Evolutionary conservation across 2,797 vertebrate species (phyloP), one percentile per base, ranked within the genome.

Genomic region (Tokudaia muenninki): DNA sequence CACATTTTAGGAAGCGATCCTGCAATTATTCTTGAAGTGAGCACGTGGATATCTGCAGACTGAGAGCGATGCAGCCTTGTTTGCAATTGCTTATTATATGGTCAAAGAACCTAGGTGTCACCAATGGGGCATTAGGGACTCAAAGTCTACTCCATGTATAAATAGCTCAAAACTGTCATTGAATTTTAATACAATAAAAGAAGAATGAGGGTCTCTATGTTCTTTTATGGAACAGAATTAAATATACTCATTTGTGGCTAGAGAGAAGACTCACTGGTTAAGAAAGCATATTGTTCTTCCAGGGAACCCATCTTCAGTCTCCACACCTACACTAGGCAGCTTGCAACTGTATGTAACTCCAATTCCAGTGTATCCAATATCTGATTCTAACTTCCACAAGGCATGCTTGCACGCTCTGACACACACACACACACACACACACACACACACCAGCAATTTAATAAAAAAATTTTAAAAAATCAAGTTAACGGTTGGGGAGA

Each of bases 1-100:
- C 61, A 50, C 52, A 24, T 91, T 72, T 92, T 50, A 91, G 67
- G 55, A 88, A 87, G 81, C 67, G 22, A 82, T n/a, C 63, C 82
- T 89, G 41, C 3, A 31, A 41, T 74, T 34, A 57, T 17, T 92
- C 52, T 81, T 86, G 77, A 88, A 80, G 63, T 55, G 57, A 81
- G 21, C 72, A 61, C 1, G 52, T 82, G 86, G 61, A 17, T 22
- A 31, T 47, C 26, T 81, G 16, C 31, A 34, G 92, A 4, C 50
- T 3, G n/a, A 31, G 11, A 52, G 50, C 47, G 57, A 14, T 7
- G 31, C 11, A 26, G 47, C 37, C 26, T 92, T 31, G 67, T 79
- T 29, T 89, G 12, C 31, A 63, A 61, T 10, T n/a, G 55, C 4
- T 2, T 47, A 4, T 17, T 55, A 72, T 55, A 29, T 6, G 3